These are phyloP conservation scores for Coecobrya sp. DNA, from an alignment of 2,888 invertebrate genomes.

Conservation along the genomic window DNA sequence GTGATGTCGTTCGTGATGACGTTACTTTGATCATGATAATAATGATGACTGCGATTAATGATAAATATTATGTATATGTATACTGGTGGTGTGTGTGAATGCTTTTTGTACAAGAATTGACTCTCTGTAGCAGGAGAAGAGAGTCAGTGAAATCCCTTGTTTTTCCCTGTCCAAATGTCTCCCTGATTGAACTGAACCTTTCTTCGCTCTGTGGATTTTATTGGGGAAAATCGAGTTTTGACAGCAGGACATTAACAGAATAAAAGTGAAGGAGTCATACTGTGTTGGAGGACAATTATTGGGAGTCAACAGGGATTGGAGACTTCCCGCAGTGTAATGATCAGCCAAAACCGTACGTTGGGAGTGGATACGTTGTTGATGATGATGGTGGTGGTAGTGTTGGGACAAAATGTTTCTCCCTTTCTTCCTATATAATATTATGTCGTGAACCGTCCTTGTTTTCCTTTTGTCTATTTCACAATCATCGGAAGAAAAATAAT, in stretches of 20 bases:
- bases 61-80: constrained; percentile 23
- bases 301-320: constrained; percentile 79
- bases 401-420: constrained; percentile 38
- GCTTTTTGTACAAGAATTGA: not conserved
- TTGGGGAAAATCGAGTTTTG: constrained; percentile 76
- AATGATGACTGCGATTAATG: constrained; percentile 56
- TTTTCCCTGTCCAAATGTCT: constrained; percentile 33
- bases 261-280: constrained; percentile 80
- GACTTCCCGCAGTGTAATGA: constrained; percentile 78
- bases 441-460: not conserved
- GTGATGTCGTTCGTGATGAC: constrained; percentile 45
- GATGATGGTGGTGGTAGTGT: not conserved
- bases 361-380: not conserved
- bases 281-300: constrained; percentile 80
- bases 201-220: constrained; percentile 67
- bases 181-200: constrained; percentile 41
- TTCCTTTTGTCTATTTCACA: not conserved
- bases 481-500: constrained; percentile 45
- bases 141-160: constrained; percentile 25
- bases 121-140: not conserved
- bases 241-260: constrained; percentile 77
- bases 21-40: constrained; percentile 43
- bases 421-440: not conserved
- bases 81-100: not conserved
- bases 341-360: constrained; percentile 74